Percentiles rank a stretch among this genome's conserved stretches.
Conservation (phyloP, 2,797 vertebrate genomes). For the Ctenosaura bakeri region DNA sequence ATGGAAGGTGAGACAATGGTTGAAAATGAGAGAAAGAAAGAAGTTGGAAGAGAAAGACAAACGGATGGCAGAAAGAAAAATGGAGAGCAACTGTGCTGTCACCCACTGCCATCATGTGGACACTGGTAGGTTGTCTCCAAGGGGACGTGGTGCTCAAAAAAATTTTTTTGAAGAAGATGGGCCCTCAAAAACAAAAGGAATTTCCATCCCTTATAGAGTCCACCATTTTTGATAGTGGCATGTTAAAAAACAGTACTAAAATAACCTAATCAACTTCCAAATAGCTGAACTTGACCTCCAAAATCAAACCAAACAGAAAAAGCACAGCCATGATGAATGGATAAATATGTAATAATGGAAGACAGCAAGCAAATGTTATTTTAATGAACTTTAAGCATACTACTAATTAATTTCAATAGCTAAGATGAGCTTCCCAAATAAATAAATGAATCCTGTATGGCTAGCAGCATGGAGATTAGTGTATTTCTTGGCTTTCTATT, state of each 20-base stretch:
- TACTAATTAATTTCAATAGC: constrained; percentile 20
- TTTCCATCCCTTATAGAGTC: background rate
- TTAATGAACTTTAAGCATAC: constrained; percentile 19
- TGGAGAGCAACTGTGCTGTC: background rate
- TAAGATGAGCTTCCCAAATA: constrained; percentile 30
- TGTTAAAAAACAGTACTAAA: background rate
- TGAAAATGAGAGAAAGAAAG: background rate
- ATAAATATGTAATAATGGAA: background rate
- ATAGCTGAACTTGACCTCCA: background rate
- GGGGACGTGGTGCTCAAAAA: background rate
- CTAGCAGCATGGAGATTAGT: constrained; percentile 35
- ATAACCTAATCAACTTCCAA: background rate
- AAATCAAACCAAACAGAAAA: background rate
- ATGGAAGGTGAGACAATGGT: no score
- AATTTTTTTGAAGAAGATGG: background rate
- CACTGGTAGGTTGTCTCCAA: background rate
- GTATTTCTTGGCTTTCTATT: background rate
- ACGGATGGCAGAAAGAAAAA: background rate
- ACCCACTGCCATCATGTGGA: background rate
- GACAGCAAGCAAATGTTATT: constrained; percentile 32
- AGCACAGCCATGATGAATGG: background rate
- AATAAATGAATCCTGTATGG: constrained; percentile 31
- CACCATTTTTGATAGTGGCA: background rate
- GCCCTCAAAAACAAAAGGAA: background rate
- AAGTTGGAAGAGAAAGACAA: background rate